These are phyloP conservation scores for Automeris io DNA, from an alignment of 2,888 invertebrate genomes.

Conservation along the genomic window DNA sequence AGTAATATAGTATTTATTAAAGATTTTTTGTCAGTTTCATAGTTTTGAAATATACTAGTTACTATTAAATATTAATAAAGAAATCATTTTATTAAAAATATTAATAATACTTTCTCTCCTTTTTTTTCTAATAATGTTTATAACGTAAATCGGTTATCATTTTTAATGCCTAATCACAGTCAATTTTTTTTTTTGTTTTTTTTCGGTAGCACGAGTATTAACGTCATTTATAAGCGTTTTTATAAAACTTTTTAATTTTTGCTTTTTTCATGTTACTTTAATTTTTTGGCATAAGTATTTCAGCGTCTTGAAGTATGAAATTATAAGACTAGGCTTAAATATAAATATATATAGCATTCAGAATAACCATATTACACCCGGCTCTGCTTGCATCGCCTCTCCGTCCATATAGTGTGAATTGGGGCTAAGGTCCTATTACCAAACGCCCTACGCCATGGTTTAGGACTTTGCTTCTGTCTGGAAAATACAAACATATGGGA, in stretches of 20 bases:
- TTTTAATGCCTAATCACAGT: background rate
- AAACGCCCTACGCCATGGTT: slow-evolving; percentile 32
- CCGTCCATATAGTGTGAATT: slow-evolving; percentile 55
- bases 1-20: no score
- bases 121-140: background rate
- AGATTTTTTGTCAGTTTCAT: no score
- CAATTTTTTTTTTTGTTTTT: background rate
- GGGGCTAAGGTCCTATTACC: slow-evolving; percentile 35
- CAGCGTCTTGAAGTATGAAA: no score
- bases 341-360: no score
- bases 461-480: slow-evolving; percentile 53
- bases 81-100: background rate
- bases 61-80: no score
- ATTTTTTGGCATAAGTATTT: background rate
- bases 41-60: no score
- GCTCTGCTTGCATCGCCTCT: slow-evolving; percentile 43
- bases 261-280: background rate
- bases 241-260: background rate
- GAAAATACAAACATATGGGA: slow-evolving; percentile 31
- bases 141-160: no score
- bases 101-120: background rate
- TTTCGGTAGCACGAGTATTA: background rate
- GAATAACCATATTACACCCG: slow-evolving; percentile 37
- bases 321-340: no score
- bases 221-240: background rate